A percentile compares a stretch with the other conserved stretches of the same genome.
These are phyloP conservation scores for Corvus moneduloides DNA, from an alignment of 2,113 vertebrate species.

Conservation along the genomic window DNA sequence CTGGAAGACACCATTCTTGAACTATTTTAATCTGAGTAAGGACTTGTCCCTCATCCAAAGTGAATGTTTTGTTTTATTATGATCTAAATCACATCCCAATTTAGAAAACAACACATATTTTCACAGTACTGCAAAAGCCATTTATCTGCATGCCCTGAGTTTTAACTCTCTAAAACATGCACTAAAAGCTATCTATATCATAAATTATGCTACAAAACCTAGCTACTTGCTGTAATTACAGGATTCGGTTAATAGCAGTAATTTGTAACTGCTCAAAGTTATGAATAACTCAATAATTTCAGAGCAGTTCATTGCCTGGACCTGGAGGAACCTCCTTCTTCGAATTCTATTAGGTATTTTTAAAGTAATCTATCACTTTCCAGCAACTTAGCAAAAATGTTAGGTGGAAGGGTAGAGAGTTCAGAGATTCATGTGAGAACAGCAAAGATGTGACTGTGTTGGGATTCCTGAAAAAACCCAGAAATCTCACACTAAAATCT, in stretches of 20 bases:
- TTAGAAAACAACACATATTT: neutral
- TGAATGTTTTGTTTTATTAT: neutral
- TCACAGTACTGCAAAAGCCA: neutral
- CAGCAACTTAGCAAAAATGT: neutral
- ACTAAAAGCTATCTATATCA: neutral
- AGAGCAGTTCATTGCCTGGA: neutral
- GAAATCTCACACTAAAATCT: neutral
- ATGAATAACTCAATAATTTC: conserved; percentile 40
- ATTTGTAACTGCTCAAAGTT: conserved; percentile 35
- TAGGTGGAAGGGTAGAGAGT: neutral
- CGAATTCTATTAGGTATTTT: conserved; percentile 18
- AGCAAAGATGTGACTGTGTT: neutral
- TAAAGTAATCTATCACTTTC: neutral
- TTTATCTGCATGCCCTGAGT: neutral
- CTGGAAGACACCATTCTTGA: neutral
- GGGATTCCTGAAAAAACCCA: neutral
- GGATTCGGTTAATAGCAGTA: neutral
- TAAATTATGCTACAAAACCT: neutral
- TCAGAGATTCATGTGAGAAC: neutral
- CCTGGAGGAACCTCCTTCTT: neutral
- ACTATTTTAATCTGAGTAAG: neutral
- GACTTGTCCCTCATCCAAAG: neutral
- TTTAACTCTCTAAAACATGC: neutral
- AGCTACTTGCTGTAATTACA: conserved; percentile 28
- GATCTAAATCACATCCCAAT: neutral